Conservation (phyloP, 1,140 invertebrate species). For the Drosophila melanogaster region Release_6_plus_ISO1_MT NC_004354.4:8810001-8810500, state of each 20-base stretch:
- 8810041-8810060: not conserved
- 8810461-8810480: conserved; percentile 3
- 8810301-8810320: conserved; percentile 60
- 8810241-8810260: conserved; percentile 81
- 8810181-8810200: not conserved
- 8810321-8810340: not conserved
- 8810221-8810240: conserved; percentile 79
- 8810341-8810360: not conserved
- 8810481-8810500: not conserved
- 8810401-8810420: not conserved
- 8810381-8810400: conserved; percentile 28
- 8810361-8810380: conserved; percentile 20
- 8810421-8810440: not conserved
- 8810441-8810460: conserved; percentile 12
- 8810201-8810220: conserved; percentile 56
- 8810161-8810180: conserved; percentile 47
- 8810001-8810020: conserved; percentile 24
- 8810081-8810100: conserved; percentile 6
- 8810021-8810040: conserved; percentile 12
- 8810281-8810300: conserved; percentile 51
- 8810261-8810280: conserved; percentile 77
- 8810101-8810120: conserved; percentile 45
- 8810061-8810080: conserved; percentile 1
- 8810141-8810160: conserved; percentile 74
- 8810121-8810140: conserved; percentile 82